phyloP scores from a whole-genome alignment of 2,888 invertebrate genomes.

The Eristalinus aeneus region DNA sequence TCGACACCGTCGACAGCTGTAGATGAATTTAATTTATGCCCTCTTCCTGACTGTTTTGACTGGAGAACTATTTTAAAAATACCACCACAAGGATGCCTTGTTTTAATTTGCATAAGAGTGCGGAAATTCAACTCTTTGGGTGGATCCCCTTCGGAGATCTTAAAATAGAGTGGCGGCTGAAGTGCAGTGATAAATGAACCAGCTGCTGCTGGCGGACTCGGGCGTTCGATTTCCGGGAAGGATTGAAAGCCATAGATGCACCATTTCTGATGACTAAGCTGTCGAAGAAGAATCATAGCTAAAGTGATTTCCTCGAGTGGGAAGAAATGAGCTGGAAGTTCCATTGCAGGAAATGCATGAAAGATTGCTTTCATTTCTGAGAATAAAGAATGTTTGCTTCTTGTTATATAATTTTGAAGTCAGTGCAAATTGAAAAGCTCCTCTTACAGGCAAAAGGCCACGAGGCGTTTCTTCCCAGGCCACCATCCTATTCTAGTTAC shows the following conservation, averaged over 20 bases:
- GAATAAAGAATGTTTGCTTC: too few relatives aligned
- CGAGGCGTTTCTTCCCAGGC: too few relatives aligned
- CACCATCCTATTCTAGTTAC: too few relatives aligned
- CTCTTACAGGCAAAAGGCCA: too few relatives aligned
- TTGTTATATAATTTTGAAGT: too few relatives aligned
- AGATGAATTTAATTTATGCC: not conserved
- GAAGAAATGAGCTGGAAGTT: too few relatives aligned
- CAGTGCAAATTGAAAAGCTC: too few relatives aligned
- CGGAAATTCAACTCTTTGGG: not conserved
- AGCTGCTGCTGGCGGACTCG: not conserved
- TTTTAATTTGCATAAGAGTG: not conserved
- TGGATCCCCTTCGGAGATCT: not conserved
- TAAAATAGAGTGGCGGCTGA: not conserved
- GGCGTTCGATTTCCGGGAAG: not conserved
- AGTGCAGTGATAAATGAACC: not conserved
- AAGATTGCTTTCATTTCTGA: too few relatives aligned
- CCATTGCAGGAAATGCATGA: too few relatives aligned
- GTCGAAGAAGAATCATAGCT: too few relatives aligned
- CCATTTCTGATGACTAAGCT: too few relatives aligned
- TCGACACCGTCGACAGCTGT: not conserved
- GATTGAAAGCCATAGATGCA: not conserved
- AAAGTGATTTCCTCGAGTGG: too few relatives aligned
- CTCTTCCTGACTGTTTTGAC: not conserved
- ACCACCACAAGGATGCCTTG: not conserved
- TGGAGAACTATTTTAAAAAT: not conserved